These are phyloP conservation scores for Drosophila kepulauana DNA, from an alignment of 1,140 invertebrate genomes.

Conservation along the genomic window DNA sequence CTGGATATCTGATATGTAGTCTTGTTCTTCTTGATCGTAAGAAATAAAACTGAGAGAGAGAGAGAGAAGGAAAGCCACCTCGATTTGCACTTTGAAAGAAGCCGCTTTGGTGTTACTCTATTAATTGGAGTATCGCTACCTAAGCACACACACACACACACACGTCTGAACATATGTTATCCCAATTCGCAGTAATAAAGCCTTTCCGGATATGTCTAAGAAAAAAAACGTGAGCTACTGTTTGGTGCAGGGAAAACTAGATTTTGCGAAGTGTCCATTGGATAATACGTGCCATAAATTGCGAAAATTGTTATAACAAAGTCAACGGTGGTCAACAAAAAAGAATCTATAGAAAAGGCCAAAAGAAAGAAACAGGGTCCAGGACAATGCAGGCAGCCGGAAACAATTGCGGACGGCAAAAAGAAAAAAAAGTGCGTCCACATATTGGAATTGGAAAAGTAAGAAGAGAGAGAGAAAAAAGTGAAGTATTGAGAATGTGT, in stretches of 20 bases:
- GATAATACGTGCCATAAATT: conserved; percentile 66
- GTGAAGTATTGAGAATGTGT: conserved; percentile 49
- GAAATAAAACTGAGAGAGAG: too few relatives aligned
- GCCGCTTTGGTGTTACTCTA: too few relatives aligned
- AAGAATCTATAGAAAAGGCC: conserved; percentile 14
- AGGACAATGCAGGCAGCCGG: conserved; percentile 24
- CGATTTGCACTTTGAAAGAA: too few relatives aligned
- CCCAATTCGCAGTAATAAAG: neutral
- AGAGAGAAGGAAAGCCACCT: too few relatives aligned
- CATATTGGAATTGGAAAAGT: conserved; percentile 12
- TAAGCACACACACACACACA: too few relatives aligned
- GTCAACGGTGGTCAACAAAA: conserved; percentile 45
- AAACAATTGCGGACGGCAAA: conserved; percentile 48
- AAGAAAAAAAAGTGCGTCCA: conserved; percentile 24
- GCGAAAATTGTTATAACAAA: conserved; percentile 61
- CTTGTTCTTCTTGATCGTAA: too few relatives aligned
- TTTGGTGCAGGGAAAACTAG: neutral
- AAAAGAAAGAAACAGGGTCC: conserved; percentile 7
- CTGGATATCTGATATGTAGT: too few relatives aligned
- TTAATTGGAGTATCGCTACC: too few relatives aligned
- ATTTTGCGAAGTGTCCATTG: conserved; percentile 14
- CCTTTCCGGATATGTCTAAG: neutral
- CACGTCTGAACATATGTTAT: too few relatives aligned
- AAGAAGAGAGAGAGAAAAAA: conserved; percentile 14
- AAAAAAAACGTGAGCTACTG: neutral